Evolutionary conservation across 2,888 invertebrate genomes (phyloP).

Genomic region (Bellardia pandia): DNA sequence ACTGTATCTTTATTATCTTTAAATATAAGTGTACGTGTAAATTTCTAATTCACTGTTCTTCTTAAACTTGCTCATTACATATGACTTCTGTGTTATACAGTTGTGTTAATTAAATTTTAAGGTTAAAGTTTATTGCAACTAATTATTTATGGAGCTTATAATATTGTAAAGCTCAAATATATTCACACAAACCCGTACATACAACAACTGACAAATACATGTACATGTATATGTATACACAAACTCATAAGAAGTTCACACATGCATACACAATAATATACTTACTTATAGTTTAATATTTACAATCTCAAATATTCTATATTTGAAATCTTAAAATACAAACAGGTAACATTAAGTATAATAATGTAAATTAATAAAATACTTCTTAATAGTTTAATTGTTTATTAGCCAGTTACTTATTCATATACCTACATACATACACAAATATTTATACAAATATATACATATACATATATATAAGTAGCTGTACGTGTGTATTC

Average conservation of each 20-base stretch:
- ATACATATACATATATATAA: too few relatives aligned
- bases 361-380: conserved; percentile 70
- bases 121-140: conserved; percentile 69
- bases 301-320: conserved; percentile 31
- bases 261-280: neutral
- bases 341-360: conserved; percentile 52
- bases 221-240: neutral
- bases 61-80: conserved; percentile 5
- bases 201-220: neutral
- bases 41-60: conserved; percentile 16
- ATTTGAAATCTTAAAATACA: conserved; percentile 42
- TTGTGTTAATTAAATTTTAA: conserved; percentile 73
- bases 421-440: neutral
- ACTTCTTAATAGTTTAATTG: conserved; percentile 70
- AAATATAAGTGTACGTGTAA: neutral
- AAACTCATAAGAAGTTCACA: neutral
- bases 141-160: conserved; percentile 69
- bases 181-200: conserved; percentile 3
- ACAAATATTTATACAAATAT: neutral
- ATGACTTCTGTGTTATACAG: conserved; percentile 53
- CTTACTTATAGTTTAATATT: conserved; percentile 22
- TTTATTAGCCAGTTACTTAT: conserved; percentile 50
- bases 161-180: conserved; percentile 41
- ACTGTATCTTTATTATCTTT: neutral
- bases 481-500: neutral